phyloP scores from a whole-genome alignment of 2,888 invertebrate genomes.

The Tinea pellionella region DNA sequence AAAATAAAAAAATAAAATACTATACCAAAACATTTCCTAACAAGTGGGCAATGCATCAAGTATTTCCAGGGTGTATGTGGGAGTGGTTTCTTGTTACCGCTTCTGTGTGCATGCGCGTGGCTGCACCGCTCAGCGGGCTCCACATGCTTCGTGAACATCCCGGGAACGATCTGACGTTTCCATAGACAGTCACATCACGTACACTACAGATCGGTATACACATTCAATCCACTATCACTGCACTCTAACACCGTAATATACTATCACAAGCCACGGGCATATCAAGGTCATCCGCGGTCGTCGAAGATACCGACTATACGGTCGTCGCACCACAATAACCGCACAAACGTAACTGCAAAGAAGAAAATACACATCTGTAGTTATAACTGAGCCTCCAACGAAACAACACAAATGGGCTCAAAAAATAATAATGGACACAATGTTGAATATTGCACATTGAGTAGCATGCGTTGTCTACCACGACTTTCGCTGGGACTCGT shows the following conservation, averaged over 20 bases:
- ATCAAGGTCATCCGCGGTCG: slow-evolving; percentile 53
- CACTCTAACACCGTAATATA: slow-evolving; percentile 43
- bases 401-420: slow-evolving; percentile 1
- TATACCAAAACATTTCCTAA: slow-evolving; percentile 70
- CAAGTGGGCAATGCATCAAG: slow-evolving; percentile 72
- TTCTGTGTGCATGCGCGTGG: slow-evolving; percentile 48
- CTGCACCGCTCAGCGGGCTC: slow-evolving; percentile 63
- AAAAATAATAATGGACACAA: no score
- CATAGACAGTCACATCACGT: slow-evolving; percentile 37
- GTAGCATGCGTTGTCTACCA: neutral
- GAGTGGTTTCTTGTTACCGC: slow-evolving; percentile 64
- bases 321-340: slow-evolving; percentile 23
- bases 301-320: slow-evolving; percentile 46
- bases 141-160: slow-evolving; percentile 65
- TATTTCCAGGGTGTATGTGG: slow-evolving; percentile 68
- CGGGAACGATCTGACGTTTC: slow-evolving; percentile 31
- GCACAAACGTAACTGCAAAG: slow-evolving; percentile 62
- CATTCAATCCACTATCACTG: slow-evolving; percentile 32
- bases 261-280: slow-evolving; percentile 2
- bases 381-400: slow-evolving; percentile 3
- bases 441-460: neutral
- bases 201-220: slow-evolving; percentile 21
- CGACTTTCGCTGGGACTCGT: neutral
- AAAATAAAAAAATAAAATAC: slow-evolving; percentile 41
- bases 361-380: slow-evolving; percentile 37